Conservation (phyloP, 2,797 vertebrate genomes). For the Scomberomorus guttatus region DNA sequence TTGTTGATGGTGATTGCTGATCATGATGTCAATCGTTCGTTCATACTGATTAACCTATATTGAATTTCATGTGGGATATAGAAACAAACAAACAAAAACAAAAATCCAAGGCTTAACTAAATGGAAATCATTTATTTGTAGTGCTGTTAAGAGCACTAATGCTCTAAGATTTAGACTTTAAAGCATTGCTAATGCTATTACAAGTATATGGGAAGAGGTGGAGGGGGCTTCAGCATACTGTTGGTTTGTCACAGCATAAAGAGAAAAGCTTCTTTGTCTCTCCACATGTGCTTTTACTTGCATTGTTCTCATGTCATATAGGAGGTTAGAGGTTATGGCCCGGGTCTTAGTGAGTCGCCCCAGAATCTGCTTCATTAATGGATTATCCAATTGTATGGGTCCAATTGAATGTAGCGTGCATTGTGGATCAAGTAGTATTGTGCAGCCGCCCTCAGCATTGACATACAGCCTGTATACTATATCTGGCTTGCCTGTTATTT, state of each 20-base stretch:
- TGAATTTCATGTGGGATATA: slow-evolving; percentile 51
- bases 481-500: slow-evolving; percentile 35
- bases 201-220: slow-evolving; percentile 42
- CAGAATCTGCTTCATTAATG: slow-evolving; percentile 65
- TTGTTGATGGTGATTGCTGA: neutral
- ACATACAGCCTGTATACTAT: slow-evolving; percentile 19
- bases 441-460: slow-evolving; percentile 13
- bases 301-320: slow-evolving; percentile 35
- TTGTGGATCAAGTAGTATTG: slow-evolving; percentile 42
- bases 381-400: slow-evolving; percentile 64
- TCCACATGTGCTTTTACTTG: slow-evolving; percentile 54
- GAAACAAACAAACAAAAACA: slow-evolving; percentile 59
- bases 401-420: slow-evolving; percentile 38
- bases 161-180: slow-evolving; percentile 60
- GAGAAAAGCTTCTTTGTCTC: slow-evolving; percentile 65
- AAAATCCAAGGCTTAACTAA: slow-evolving; percentile 56
- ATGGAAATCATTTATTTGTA: slow-evolving; percentile 59
- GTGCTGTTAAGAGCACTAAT: slow-evolving; percentile 68
- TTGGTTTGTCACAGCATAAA: slow-evolving; percentile 46
- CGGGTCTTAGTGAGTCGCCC: slow-evolving; percentile 46
- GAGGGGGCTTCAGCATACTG: slow-evolving; percentile 28
- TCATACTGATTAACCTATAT: slow-evolving; percentile 57
- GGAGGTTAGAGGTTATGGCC: slow-evolving; percentile 36
- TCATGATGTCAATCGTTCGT: slow-evolving; percentile 17
- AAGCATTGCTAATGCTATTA: slow-evolving; percentile 67